Evolutionary conservation across 2,888 invertebrate species (phyloP), one percentile per base, ranked within the genome.

Genomic region (Campoplex capitator): DNA sequence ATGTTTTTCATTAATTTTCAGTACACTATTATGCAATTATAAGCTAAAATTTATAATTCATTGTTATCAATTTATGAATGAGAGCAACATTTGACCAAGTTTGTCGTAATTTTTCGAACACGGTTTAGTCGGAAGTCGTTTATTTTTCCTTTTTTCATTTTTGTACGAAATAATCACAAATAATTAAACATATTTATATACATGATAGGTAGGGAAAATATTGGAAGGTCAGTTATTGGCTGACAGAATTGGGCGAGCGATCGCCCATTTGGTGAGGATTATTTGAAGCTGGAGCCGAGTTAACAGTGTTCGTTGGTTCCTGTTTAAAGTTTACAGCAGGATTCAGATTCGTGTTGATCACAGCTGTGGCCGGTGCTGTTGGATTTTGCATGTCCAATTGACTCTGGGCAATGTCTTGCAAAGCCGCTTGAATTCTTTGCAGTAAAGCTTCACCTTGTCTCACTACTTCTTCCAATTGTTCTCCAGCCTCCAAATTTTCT

Each of bases 401-500:
- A 73, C 97, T 97, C 93, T 98, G 98, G 0, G 98, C 98, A 83
- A 99, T 99, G 92, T 99, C 99, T 92, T 98, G 97, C 1, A 99
- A 95, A 0, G 98, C 98, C 16, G 97, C 96, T 95, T 99, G 99
- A 75, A 99, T 98, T 93, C 98, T 97, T 91, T 97, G 97, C 54
- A 99, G 94, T 1, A 99, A 94, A 32, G 96, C 96, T 95, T 99
- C 99, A 0, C 99, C 99, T 94, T 97, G 96, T 71, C 96, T 96
- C 0, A 99, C 99, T 23, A 98, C 96, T 92, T 97, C 96, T 93
- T 98, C 98, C 54, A 99, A 95, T 90, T 97, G 96, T 90, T 97
- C 97, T 0, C 98, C 98, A 6, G 98, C 97, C 90, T 98, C 98
- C 93, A 98, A 98, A 94, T 99, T 99, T 93, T 99, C 99, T 56